Percentiles rank a stretch among this genome's conserved stretches.
These are phyloP conservation scores for Ceratitis capitata DNA, from an alignment of 1,140 invertebrate genomes.

Conservation along the genomic window DNA sequence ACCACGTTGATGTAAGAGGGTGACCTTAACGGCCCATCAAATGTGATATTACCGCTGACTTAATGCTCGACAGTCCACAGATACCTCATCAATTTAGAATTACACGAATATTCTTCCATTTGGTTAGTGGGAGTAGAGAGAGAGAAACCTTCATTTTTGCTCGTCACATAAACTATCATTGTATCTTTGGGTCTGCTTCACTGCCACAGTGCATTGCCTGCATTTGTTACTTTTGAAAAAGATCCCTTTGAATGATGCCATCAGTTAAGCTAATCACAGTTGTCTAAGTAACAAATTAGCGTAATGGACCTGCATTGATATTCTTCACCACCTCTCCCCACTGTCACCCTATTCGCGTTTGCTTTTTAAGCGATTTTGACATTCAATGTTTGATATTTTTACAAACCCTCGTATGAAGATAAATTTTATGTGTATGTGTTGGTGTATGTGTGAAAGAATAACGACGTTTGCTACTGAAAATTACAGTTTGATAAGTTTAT, in stretches of 20 bases:
- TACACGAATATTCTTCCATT: neutral
- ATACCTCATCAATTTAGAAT: neutral
- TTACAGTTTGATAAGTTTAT: no score
- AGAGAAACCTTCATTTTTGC: no score
- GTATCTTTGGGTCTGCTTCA: neutral
- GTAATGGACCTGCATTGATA: conserved; percentile 14
- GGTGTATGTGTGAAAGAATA: no score
- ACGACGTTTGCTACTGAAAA: no score
- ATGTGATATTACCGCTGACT: neutral
- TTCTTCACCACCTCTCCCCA: neutral
- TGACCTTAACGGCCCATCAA: conserved; percentile 20
- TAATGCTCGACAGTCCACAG: neutral
- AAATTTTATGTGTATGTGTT: neutral
- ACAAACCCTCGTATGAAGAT: no score
- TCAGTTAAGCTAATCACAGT: conserved; percentile 29
- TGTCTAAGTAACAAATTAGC: conserved; percentile 37
- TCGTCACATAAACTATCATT: neutral
- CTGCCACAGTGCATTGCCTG: neutral
- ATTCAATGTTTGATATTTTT: neutral
- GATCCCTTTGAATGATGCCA: conserved; percentile 21
- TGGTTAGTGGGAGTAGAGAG: neutral
- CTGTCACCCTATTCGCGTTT: neutral
- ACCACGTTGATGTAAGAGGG: neutral
- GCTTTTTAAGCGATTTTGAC: neutral
- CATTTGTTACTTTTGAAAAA: neutral